These are phyloP conservation scores for Cassiopea xamachana DNA, from an alignment of 30 jellyfish, hydroid and myxozoan genomes.

Conservation along the genomic window DNA sequence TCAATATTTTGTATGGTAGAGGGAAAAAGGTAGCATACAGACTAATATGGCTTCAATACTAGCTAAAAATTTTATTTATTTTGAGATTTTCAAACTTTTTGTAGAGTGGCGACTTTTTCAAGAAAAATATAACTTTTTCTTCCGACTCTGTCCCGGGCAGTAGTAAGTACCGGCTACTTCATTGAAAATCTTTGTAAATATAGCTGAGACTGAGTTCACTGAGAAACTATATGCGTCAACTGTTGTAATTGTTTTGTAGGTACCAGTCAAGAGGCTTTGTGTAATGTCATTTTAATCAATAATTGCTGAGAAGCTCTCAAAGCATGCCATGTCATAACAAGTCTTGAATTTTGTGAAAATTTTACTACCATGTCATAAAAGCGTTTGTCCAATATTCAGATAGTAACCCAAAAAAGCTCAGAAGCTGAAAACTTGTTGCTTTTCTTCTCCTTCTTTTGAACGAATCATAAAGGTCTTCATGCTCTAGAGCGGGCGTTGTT, in stretches of 20 bases:
- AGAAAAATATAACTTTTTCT: too few species aligned
- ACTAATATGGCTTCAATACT: too few species aligned
- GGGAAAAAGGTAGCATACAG: too few species aligned
- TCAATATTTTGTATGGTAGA: too few species aligned
- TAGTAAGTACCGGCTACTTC: not conserved
- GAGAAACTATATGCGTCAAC: not conserved
- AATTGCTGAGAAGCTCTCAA: not conserved
- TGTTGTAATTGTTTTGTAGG: not conserved
- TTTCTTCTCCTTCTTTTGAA: not conserved
- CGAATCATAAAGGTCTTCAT: conserved; percentile 29
- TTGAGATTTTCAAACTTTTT: too few species aligned
- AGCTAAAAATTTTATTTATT: too few species aligned
- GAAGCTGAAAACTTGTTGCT: not conserved
- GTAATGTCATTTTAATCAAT: not conserved
- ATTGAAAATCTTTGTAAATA: not conserved
- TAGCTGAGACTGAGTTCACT: not conserved
- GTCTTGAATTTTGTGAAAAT: too few species aligned
- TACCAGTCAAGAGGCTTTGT: not conserved
- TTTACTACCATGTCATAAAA: too few species aligned
- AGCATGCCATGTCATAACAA: not conserved
- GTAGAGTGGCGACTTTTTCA: too few species aligned
- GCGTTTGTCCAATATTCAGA: too few species aligned
- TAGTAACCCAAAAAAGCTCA: not conserved
- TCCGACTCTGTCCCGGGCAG: too few species aligned
- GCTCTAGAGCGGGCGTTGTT: conserved; percentile 59